Evolutionary conservation across 2,797 vertebrate genomes (phyloP).

Genomic region (Champsocephalus gunnari): DNA sequence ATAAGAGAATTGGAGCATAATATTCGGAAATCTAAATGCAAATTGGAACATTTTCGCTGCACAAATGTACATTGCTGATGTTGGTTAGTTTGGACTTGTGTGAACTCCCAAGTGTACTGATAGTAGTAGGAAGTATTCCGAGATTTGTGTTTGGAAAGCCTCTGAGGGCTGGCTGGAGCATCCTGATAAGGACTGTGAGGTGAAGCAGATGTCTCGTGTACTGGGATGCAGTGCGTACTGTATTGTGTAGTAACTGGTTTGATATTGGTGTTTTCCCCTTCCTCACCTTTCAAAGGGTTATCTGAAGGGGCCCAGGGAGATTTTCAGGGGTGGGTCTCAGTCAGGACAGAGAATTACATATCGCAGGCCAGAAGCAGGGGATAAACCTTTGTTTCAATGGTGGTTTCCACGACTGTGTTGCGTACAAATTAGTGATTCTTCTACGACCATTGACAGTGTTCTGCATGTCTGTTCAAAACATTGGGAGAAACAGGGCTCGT

Average conservation of each 20-base stretch:
- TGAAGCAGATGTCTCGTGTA: slow-evolving; percentile 49
- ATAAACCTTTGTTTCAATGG: slow-evolving; percentile 29
- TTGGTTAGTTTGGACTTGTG: slow-evolving; percentile 51
- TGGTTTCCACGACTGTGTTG: slow-evolving; percentile 9
- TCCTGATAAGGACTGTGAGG: slow-evolving; percentile 70
- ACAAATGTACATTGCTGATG: slow-evolving; percentile 45
- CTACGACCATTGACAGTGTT: not conserved
- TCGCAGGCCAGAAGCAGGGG: slow-evolving; percentile 37
- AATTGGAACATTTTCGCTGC: slow-evolving; percentile 62
- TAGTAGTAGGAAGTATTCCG: slow-evolving; percentile 40
- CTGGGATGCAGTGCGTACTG: slow-evolving; percentile 42
- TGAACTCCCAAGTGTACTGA: slow-evolving; percentile 44
- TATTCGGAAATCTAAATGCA: slow-evolving; percentile 71
- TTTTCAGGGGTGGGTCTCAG: slow-evolving; percentile 59
- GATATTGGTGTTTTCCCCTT: slow-evolving; percentile 49
- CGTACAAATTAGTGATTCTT: not conserved
- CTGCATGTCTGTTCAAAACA: too few species aligned
- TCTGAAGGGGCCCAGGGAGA: slow-evolving; percentile 62
- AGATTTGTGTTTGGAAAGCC: slow-evolving; percentile 59
- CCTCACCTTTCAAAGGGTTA: slow-evolving; percentile 64
- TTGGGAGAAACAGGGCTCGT: too few species aligned
- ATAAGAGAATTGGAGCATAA: slow-evolving; percentile 28
- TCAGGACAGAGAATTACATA: slow-evolving; percentile 65
- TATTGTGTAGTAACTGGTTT: slow-evolving; percentile 51
- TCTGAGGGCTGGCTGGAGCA: slow-evolving; percentile 70